A percentile compares a stretch with the other conserved stretches of the same genome.
These are phyloP conservation scores for Mycteria americana DNA, from an alignment of 2,797 vertebrate genomes.

Conservation along the genomic window DNA sequence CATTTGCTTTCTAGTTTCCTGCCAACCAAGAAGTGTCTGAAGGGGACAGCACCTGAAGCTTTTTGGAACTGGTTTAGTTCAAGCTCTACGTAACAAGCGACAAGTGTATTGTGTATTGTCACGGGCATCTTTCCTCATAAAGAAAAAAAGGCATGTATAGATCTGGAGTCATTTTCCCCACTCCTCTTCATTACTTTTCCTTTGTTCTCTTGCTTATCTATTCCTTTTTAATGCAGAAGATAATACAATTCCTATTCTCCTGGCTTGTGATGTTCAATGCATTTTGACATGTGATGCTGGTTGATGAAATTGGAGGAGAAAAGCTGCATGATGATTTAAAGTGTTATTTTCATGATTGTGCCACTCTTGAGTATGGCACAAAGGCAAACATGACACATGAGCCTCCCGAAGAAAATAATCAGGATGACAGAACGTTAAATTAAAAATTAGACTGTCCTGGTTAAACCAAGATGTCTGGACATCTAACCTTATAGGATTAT, in stretches of 20 bases:
- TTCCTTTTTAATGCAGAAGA: constrained; percentile 54
- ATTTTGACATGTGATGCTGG: constrained; percentile 64
- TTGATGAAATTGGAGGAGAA: constrained; percentile 70
- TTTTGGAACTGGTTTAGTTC: constrained; percentile 54
- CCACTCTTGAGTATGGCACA: constrained; percentile 58
- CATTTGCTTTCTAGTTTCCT: constrained; percentile 49
- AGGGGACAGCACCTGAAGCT: constrained; percentile 65
- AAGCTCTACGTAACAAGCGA: constrained; percentile 24
- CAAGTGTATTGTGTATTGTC: constrained; percentile 52
- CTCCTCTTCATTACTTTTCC: constrained; percentile 53
- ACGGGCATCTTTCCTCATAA: constrained; percentile 4
- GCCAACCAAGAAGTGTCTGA: constrained; percentile 48
- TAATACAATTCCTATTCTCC: constrained; percentile 57
- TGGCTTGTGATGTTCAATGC: constrained; percentile 55
- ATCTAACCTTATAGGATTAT: constrained; percentile 71
- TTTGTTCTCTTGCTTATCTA: constrained; percentile 57
- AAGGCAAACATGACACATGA: constrained; percentile 61
- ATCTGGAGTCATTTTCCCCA: constrained; percentile 43
- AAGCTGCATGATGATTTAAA: constrained; percentile 63
- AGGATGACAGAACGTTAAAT: constrained; percentile 65
- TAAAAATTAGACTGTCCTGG: constrained; percentile 66
- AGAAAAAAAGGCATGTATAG: constrained; percentile 38
- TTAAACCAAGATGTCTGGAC: constrained; percentile 63
- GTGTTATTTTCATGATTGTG: constrained; percentile 63
- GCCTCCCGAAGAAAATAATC: constrained; percentile 61